Evolutionary conservation across 2,113 vertebrate species (phyloP).

Genomic region (Aplodontia rufa): DNA sequence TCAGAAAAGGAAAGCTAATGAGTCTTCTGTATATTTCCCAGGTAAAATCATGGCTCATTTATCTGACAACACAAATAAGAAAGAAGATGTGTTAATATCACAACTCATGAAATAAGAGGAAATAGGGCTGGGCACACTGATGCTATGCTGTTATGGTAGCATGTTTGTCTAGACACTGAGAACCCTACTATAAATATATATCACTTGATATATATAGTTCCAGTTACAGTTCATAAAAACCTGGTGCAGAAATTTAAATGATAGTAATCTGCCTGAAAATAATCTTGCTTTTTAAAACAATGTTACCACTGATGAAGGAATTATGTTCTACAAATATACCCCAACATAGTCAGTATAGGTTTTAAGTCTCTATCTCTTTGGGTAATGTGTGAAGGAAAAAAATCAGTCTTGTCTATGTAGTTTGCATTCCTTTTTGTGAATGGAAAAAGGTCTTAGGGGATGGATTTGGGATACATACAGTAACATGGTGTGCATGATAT

Average conservation of each 20-base stretch:
- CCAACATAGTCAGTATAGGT: neutral
- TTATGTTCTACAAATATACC: neutral
- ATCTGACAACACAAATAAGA: neutral
- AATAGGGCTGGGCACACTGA: neutral
- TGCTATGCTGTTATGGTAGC: neutral
- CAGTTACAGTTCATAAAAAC: neutral
- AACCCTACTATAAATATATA: neutral
- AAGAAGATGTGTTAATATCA: neutral
- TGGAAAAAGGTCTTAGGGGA: neutral
- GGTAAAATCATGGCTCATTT: neutral
- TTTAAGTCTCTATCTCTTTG: neutral
- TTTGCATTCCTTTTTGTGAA: neutral
- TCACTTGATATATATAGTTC: neutral
- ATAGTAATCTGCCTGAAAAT: neutral
- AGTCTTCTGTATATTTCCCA: neutral
- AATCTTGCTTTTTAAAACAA: neutral
- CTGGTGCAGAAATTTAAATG: neutral
- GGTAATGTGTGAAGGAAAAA: neutral
- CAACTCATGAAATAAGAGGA: neutral
- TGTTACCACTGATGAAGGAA: neutral
- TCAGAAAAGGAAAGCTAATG: neutral
- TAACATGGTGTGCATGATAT: neutral
- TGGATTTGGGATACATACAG: neutral
- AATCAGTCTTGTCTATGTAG: neutral
- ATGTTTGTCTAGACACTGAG: neutral